Base-by-base conservation (phyloP, 2,888 invertebrate genomes). In the Nesidiocoris tenuis region DNA sequence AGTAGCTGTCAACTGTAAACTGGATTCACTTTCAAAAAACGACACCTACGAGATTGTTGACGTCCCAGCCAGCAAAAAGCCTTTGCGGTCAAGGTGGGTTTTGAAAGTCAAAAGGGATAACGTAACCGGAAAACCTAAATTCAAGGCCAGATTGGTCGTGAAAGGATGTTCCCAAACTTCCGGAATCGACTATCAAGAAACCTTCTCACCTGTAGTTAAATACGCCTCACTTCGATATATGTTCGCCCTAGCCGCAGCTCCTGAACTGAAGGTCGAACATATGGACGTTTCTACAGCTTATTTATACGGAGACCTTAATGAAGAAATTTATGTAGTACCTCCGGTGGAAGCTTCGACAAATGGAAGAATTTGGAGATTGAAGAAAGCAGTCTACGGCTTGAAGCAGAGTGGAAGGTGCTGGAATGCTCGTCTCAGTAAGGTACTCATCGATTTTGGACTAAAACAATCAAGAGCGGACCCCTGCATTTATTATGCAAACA, bases 41-140 rank as follows among this genome's bases (percentile, higher is more conserved):
- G 5, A 39, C 3, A 39, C 39, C 12, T 39, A 39, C 39, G 39
- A 79, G 54, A 18, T 67, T 23, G 16, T 81, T 1, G 76, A 57
- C 7, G 77, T 74, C 9, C 65, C 57, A 5, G 2, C 21, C 9
- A 55, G 54, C 12, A 64, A 57, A 23, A 64, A 56, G 25, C 54
- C 79, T 0, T 76, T 81, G 5, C 78, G 77, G 0, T 79, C 79
- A 18, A 81, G 80, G 39, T 82, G 81, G 81, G 79, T 81, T 0
- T 81, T 80, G 56, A 80, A 79, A 75, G 65, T 79, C 3, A 80
- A 78, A 61, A 9, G 63, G n/a, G 74, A 24, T 22, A 19, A 77
- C 0, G 56, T 79, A 66, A 79, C 78, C 25, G 18, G 78, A 12
- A 67, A 77, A n/a, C 25, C 65, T 1, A 75, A 71, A 39, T 80